phyloP scores from a whole-genome alignment of 2,113 vertebrate genomes.

The Thymallus thymallus region DNA sequence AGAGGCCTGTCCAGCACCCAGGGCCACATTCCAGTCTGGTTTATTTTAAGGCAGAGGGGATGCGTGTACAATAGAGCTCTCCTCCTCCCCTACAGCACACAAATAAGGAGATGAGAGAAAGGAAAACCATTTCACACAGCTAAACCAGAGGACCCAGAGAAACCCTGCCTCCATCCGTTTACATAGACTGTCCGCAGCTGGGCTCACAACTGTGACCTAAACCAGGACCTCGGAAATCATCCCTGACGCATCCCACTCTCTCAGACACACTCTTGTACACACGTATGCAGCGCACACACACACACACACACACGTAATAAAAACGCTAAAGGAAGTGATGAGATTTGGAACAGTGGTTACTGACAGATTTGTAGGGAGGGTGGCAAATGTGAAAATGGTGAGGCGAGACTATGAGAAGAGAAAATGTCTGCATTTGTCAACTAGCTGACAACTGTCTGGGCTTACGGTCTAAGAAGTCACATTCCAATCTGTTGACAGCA shows the following conservation, averaged over 20 bases:
- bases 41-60: constrained; percentile 71
- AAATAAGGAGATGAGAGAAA: background rate
- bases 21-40: constrained; percentile 66
- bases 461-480: background rate
- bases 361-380: background rate
- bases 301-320: background rate
- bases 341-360: background rate
- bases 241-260: background rate
- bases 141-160: constrained; percentile 32
- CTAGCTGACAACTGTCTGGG: background rate
- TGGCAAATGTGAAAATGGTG: background rate
- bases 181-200: constrained; percentile 43
- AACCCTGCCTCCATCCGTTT: constrained; percentile 18
- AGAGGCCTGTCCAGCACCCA: constrained; percentile 48
- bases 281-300: no score
- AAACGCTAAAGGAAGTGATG: background rate
- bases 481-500: background rate
- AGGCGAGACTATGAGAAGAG: background rate
- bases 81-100: constrained; percentile 27
- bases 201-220: constrained; percentile 27
- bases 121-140: constrained; percentile 35
- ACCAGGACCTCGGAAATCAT: background rate
- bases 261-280: background rate
- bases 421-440: background rate
- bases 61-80: constrained; percentile 40